phyloP scores from a whole-genome alignment of 2,797 vertebrate species.

The Scarus forsteni region DNA sequence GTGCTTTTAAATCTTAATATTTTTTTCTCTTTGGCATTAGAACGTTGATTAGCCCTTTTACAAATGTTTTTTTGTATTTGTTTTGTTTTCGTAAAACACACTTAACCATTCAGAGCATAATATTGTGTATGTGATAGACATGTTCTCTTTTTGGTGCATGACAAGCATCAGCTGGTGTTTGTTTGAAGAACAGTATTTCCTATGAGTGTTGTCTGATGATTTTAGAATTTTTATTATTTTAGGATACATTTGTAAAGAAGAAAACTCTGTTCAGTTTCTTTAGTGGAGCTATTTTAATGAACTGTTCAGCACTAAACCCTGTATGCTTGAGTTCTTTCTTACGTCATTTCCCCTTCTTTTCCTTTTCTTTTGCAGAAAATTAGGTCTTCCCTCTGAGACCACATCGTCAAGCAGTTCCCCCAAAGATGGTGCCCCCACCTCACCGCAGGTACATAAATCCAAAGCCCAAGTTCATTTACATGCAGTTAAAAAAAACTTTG shows the following conservation, averaged over 20 bases:
- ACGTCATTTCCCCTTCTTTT: neutral
- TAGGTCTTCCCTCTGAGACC: conserved; percentile 83
- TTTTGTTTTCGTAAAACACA: too few species aligned
- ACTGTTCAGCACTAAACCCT: neutral
- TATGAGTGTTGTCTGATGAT: neutral
- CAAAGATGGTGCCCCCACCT: conserved; percentile 82
- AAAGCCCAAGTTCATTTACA: neutral
- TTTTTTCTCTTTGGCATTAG: too few species aligned
- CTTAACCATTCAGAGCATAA: too few species aligned
- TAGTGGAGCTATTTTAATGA: neutral
- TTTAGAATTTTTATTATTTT: neutral
- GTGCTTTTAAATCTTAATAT: too few species aligned
- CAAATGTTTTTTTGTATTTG: too few species aligned
- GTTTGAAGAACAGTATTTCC: neutral
- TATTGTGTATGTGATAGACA: too few species aligned
- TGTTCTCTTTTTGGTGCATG: neutral
- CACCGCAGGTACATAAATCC: conserved; percentile 86
- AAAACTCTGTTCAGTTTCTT: neutral
- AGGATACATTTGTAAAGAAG: neutral
- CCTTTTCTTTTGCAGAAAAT: conserved; percentile 85
- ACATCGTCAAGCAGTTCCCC: conserved; percentile 79
- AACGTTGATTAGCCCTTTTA: too few species aligned
- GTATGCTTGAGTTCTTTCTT: neutral
- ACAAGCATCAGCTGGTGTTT: neutral
- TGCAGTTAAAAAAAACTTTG: too few species aligned